phyloP scores from a whole-genome alignment of 2,113 vertebrate genomes.

The Micromys minutus region DNA sequence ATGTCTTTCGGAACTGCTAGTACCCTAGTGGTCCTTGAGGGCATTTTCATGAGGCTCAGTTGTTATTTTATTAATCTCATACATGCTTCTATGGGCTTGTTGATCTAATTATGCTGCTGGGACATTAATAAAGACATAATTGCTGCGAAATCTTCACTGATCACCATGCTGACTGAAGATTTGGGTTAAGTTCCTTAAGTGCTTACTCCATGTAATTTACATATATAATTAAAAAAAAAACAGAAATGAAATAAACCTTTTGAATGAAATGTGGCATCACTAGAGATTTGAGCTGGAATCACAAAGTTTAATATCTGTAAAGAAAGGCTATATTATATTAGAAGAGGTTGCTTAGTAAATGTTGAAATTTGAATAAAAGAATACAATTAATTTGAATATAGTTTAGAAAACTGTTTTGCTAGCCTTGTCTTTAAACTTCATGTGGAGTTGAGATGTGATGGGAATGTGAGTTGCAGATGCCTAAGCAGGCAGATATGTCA shows the following conservation, averaged over 20 bases:
- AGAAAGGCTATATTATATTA: neutral
- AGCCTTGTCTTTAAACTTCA: neutral
- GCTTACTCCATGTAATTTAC: conserved; percentile 28
- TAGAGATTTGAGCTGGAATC: conserved; percentile 11
- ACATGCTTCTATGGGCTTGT: neutral
- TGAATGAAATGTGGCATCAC: conserved; percentile 1
- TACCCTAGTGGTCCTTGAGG: neutral
- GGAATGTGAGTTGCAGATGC: neutral
- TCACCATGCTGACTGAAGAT: neutral
- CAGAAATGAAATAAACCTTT: conserved; percentile 33
- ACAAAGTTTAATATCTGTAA: conserved; percentile 17
- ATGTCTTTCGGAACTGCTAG: conserved; percentile 6
- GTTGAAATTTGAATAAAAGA: neutral
- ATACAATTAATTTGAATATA: neutral
- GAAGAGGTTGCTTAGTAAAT: neutral
- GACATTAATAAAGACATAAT: neutral
- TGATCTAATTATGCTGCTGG: neutral
- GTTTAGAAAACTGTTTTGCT: neutral
- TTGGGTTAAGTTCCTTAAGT: conserved; percentile 24
- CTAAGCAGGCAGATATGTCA: neutral
- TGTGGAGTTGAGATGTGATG: neutral
- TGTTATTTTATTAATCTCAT: neutral
- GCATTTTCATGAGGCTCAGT: neutral
- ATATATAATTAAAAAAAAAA: neutral
- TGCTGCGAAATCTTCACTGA: neutral